These are phyloP conservation scores for Anthonomus grandis DNA, from an alignment of 1,140 invertebrate species.

Conservation along the genomic window DNA sequence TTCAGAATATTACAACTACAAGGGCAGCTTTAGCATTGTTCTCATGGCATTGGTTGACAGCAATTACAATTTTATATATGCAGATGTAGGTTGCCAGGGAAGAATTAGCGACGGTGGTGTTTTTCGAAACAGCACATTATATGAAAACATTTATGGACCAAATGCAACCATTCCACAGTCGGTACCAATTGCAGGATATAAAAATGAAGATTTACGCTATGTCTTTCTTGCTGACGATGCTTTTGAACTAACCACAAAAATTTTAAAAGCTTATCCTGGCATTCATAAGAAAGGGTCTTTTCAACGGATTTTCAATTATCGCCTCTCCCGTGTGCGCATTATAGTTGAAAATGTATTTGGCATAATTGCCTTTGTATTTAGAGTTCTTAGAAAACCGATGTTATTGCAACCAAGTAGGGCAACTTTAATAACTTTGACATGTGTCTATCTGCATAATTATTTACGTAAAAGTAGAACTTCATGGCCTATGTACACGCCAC, in stretches of 20 bases:
- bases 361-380: conserved; percentile 4
- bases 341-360: neutral
- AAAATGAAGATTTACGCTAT: conserved; percentile 32
- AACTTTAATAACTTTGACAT: neutral
- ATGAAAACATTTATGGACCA: conserved; percentile 28
- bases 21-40: conserved; percentile 30
- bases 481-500: neutral
- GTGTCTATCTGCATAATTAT: neutral
- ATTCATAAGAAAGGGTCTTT: conserved; percentile 17
- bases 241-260: conserved; percentile 38
- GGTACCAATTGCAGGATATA: conserved; percentile 28
- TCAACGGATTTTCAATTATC: neutral
- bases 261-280: conserved; percentile 45
- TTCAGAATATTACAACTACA: conserved; percentile 36
- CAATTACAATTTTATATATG: conserved; percentile 38
- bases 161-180: conserved; percentile 31
- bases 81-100: conserved; percentile 45
- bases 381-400: conserved; percentile 11
- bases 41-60: conserved; percentile 25
- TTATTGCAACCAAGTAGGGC: neutral
- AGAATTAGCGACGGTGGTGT: conserved; percentile 38
- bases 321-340: neutral
- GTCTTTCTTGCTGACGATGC: conserved; percentile 45
- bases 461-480: neutral
- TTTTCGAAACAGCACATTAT: conserved; percentile 23